Base-by-base conservation (phyloP, 2,113 vertebrate genomes). In the Rhombomys opimus region DNA sequence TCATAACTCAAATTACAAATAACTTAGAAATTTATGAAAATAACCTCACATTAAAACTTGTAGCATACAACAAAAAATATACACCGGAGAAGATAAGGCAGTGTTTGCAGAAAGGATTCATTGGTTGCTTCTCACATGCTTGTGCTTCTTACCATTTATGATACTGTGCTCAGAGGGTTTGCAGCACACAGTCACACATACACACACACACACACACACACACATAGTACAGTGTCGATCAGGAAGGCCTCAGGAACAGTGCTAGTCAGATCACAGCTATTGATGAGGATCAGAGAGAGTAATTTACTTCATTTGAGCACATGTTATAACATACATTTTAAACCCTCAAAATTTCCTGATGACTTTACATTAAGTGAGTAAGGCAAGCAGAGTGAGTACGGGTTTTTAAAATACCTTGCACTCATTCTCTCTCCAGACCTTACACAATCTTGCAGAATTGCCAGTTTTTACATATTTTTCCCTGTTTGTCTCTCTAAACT, bases 1-100 rank as follows among this genome's bases (percentile, higher is more conserved):
- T 38, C 72, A 61, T 46, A 91, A 85, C 23, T 38, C n/a, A 95
- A 89, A 86, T 93, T 27, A 63, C 41, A 91, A 88, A 75, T 94
- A 85, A 94, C 67, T 22, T 84, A 57, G 32, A 65, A 93, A 87
- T 90, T 63, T 78, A 80, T 77, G 63, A 94, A 93, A 94, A 88
- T 91, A 73, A 90, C 4, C 59, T 90, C 67, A 88, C 93, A 18
- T 91, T 23, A 77, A 73, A 96, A 14, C 27, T 93, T 77, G 25
- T 76, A 15, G 17, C 91, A 57, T 91, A 59, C 1, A 88, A 76
- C 15, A 72, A 87, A 95, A 89, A 41, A 92, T 76, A 90, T 52
- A 68, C 17, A 67, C 15, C 65, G 35, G 10, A 41, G 35, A 70
- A 77, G 85, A 70, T 2, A 27, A 5, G 89, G 65, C 35, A 72